Conservation (phyloP, 2,797 vertebrate genomes). For the Pipistrellus kuhlii region DNA sequence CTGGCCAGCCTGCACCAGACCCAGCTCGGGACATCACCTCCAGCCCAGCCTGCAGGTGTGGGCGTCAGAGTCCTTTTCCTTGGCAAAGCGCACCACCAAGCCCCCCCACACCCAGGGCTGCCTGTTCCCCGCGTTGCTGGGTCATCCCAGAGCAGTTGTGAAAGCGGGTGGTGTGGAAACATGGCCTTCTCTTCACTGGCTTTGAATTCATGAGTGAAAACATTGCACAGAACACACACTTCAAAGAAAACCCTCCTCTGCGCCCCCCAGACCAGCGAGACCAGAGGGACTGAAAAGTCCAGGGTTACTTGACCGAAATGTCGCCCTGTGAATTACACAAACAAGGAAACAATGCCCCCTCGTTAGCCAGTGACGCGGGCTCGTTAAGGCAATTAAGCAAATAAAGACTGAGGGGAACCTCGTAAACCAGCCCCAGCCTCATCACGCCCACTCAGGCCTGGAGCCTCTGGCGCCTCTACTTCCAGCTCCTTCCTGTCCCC, state of each 20-base stretch:
- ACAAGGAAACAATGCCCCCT: constrained; percentile 11
- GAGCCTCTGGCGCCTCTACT: not conserved
- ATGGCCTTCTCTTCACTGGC: not conserved
- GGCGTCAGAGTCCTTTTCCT: not conserved
- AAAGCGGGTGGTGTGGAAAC: constrained; percentile 29
- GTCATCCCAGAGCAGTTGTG: constrained; percentile 59
- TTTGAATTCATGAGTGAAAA: constrained; percentile 45
- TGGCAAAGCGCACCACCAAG: not conserved
- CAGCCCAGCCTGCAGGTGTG: constrained; percentile 2
- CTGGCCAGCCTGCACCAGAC: not conserved
- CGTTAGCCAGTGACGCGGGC: not conserved
- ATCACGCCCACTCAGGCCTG: not conserved
- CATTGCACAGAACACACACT: not conserved
- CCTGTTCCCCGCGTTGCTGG: constrained; percentile 27
- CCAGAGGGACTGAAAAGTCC: not conserved
- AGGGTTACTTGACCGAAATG: not conserved
- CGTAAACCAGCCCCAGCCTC: not conserved
- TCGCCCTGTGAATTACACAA: constrained; percentile 53
- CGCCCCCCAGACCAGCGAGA: constrained; percentile 27
- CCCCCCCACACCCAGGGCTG: not conserved
- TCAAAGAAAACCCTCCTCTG: not conserved
- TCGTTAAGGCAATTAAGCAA: constrained; percentile 65
- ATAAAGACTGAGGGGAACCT: not conserved
- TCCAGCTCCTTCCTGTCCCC: not conserved
- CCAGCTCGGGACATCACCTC: not conserved